These are phyloP conservation scores for Tiliacea aurago DNA, from an alignment of 2,888 invertebrate species.

Conservation along the genomic window DNA sequence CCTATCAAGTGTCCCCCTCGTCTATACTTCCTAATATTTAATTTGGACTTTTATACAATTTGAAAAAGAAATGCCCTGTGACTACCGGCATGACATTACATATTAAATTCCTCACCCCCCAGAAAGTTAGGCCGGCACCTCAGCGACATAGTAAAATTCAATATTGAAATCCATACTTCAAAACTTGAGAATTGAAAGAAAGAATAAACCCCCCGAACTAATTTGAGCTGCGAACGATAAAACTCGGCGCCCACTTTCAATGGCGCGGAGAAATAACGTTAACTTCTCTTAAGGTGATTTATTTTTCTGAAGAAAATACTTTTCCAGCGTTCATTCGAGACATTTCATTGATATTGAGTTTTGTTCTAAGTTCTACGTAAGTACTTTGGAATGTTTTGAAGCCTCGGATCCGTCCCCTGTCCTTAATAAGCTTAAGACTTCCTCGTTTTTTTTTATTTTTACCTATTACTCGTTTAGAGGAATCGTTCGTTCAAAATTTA, in stretches of 20 bases:
- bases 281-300: conserved; percentile 85
- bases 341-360: conserved; percentile 88
- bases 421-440: conserved; percentile 82
- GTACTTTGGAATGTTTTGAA: conserved; percentile 84
- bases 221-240: conserved; percentile 85
- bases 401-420: conserved; percentile 75
- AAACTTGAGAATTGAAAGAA: conserved; percentile 83
- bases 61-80: conserved; percentile 56
- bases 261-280: conserved; percentile 81
- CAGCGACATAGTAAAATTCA: conserved; percentile 84
- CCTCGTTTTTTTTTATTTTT: conserved; percentile 74
- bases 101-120: conserved; percentile 75
- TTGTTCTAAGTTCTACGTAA: conserved; percentile 83
- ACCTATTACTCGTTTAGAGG: conserved; percentile 78
- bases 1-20: conserved; percentile 23
- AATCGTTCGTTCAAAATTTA: conserved; percentile 73
- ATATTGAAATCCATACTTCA: conserved; percentile 88
- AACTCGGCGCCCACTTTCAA: conserved; percentile 83
- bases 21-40: conserved; percentile 49
- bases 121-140: conserved; percentile 71
- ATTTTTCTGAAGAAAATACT: conserved; percentile 86
- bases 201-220: conserved; percentile 78
- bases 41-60: conserved; percentile 58
- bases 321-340: conserved; percentile 79
- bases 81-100: conserved; percentile 60